Conservation (phyloP, 2,113 vertebrate species). For the Arvicanthis niloticus region DNA sequence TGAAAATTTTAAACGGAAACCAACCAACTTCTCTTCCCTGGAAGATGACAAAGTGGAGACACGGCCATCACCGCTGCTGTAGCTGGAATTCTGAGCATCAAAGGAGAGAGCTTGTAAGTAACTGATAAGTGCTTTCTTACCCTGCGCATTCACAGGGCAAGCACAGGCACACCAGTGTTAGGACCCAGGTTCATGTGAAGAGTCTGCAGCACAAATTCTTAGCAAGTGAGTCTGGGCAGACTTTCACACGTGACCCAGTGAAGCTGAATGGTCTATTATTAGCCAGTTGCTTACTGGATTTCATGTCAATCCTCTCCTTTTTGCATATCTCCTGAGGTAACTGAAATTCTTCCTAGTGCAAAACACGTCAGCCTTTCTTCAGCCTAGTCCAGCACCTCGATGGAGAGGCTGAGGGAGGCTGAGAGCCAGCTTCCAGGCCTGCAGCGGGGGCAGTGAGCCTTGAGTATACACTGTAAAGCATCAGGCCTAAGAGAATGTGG, state of each 20-base stretch:
- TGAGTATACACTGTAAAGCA: neutral
- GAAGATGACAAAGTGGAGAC: neutral
- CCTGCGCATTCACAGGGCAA: neutral
- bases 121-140: no score
- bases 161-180: rapidly evolving
- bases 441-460: rapidly evolving
- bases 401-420: neutral
- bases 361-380: neutral
- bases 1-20: constrained; percentile 65
- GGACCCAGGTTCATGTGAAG: neutral
- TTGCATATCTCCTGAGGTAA: neutral
- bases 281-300: neutral
- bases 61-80: constrained; percentile 42
- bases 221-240: rapidly evolving
- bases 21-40: constrained; percentile 72
- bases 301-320: neutral
- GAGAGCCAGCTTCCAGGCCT: rapidly evolving
- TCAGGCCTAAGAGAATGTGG: neutral
- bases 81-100: constrained; percentile 71
- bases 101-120: constrained; percentile 34
- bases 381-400: rapidly evolving
- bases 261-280: rapidly evolving
- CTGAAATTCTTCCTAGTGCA: neutral
- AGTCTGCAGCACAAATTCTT: neutral
- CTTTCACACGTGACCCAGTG: rapidly evolving